phyloP scores from a whole-genome alignment of 2,888 invertebrate genomes.

The Standfussiana lucernea region DNA sequence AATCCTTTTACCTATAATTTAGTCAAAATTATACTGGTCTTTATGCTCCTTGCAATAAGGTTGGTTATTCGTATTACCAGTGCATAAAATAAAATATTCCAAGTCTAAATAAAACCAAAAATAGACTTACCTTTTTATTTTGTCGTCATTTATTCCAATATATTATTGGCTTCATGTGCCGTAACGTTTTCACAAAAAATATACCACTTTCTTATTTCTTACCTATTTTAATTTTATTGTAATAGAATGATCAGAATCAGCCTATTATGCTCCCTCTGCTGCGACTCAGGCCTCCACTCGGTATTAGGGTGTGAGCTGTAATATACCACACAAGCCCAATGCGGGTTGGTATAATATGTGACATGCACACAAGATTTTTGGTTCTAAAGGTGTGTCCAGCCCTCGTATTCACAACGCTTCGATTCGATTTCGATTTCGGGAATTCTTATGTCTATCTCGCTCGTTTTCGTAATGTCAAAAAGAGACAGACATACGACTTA shows the following conservation, averaged over 20 bases:
- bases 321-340: background rate
- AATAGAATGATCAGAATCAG: background rate
- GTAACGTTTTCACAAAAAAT: background rate
- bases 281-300: background rate
- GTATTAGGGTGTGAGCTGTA: background rate
- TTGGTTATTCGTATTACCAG: background rate
- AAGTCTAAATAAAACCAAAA: conserved; percentile 1
- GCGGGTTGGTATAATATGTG: background rate
- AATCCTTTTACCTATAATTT: background rate
- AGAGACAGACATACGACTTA: too few species aligned
- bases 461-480: too few species aligned
- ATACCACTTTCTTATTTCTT: background rate
- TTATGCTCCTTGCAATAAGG: background rate
- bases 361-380: background rate
- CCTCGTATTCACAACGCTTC: too few species aligned
- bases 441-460: too few species aligned
- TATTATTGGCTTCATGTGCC: background rate
- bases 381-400: too few species aligned
- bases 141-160: background rate
- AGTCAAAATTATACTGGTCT: background rate
- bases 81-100: background rate
- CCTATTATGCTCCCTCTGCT: background rate
- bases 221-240: background rate
- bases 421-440: too few species aligned
- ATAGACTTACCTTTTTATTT: background rate